Evolutionary conservation across 1,140 invertebrate species (phyloP).

Genomic region (Drosophila kepulauana): DNA sequence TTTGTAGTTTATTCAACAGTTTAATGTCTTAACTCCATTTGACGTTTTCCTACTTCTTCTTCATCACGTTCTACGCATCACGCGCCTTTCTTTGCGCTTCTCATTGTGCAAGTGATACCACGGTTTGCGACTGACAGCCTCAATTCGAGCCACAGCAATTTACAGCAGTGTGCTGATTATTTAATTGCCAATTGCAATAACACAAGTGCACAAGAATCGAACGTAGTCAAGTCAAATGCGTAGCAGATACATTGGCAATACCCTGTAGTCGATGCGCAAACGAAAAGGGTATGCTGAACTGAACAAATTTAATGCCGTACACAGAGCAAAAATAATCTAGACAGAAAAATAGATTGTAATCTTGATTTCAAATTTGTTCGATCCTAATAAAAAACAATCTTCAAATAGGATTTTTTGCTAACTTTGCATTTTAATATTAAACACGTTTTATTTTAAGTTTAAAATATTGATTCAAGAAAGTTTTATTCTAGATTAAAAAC

Average conservation of each 20-base stretch:
- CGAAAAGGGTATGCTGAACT: neutral
- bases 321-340: no score
- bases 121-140: neutral
- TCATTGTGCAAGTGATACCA: conserved; percentile 21
- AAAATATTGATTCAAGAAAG: no score
- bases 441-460: no score
- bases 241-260: neutral
- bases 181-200: conserved; percentile 35
- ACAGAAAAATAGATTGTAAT: no score
- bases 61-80: neutral
- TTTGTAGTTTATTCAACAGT: neutral
- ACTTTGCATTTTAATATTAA: no score
- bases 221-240: neutral
- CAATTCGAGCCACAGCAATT: conserved; percentile 19
- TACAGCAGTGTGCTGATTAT: conserved; percentile 37
- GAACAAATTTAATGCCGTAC: no score
- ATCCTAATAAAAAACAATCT: neutral
- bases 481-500: no score
- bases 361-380: no score
- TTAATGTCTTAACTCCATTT: neutral
- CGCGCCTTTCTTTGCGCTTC: conserved; percentile 35
- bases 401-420: no score
- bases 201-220: conserved; percentile 15
- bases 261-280: neutral
- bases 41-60: neutral